Conservation (phyloP, 2,797 vertebrate species). For the Alouatta caraya region DNA sequence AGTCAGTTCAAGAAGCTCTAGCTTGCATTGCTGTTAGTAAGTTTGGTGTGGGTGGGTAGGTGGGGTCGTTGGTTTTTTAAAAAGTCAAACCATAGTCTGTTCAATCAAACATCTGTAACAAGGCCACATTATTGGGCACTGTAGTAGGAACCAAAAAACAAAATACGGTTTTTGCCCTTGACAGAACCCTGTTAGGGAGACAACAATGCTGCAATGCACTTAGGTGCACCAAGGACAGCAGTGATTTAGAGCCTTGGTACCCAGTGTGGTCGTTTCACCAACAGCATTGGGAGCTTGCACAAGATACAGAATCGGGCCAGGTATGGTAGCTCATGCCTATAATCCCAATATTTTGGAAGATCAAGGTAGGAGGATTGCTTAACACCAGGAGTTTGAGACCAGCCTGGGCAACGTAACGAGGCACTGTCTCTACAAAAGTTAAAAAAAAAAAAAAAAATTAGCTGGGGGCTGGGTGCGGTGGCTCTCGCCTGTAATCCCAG, state of each 20-base stretch:
- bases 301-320: neutral
- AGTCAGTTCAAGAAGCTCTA: neutral
- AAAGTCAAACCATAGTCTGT: neutral
- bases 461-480: neutral
- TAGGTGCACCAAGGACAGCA: no score
- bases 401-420: no score
- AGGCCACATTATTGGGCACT: neutral
- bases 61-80: no score
- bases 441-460: no score
- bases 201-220: no score
- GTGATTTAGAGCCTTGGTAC: neutral
- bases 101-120: neutral
- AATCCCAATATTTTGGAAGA: no score
- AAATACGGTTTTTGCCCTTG: neutral
- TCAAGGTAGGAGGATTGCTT: no score
- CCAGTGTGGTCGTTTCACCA: neutral
- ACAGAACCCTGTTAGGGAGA: neutral
- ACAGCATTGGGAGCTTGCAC: neutral
- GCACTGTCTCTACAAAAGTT: no score
- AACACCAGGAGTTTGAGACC: no score
- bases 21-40: neutral
- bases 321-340: no score
- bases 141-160: neutral
- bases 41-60: neutral
- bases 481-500: neutral